Evolutionary conservation across 1,140 invertebrate genomes (phyloP), one percentile per base, ranked within the genome.

Genomic region (Leptoteleia sp.): DNA sequence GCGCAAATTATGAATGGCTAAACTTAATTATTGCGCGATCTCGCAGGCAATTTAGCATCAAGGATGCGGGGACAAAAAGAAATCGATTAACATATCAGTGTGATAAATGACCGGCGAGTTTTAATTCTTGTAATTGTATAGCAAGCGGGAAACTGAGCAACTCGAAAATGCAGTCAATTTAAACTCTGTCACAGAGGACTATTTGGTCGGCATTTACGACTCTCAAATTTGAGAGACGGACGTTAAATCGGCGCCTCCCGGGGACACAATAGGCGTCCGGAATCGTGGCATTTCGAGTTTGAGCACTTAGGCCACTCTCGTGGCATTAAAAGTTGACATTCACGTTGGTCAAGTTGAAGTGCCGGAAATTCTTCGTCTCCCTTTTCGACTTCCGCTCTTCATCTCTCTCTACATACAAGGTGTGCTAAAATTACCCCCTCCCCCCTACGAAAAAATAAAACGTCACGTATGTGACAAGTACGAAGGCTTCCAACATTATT

Each of bases 291-390:
- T 73, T 73, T 65, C 59, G 35, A 73, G 72, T 80, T 68, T 40
- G 29, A 76, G 48, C 67, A 80, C 57, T 80, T 67, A 62, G 50
- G 65, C 68, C 59, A 79, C 55, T 78, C 29, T 40, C 6, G 47
- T 33, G 45, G 54, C 64, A 79, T 81, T 79, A 81, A 79, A 81
- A 81, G 71, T 79, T 81, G 76, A 79, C 80, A 81, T 64, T 73
- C 50, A 50, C 62, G 13, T 40, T 65, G 80, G 76, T 73, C 75
- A 73, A 76, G 61, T 79, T 76, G 65, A 42, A 75, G 67, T 55
- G 48, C 52, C 52, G 70, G 80, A 81, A 79, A 71, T 79, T 79
- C 35, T 29, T 15, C 52, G 6, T 40, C 19, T 37, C 45, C 27
- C 5, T 3, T 6, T 6, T 6, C 22, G 22, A 4, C 27, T 29